Conservation (phyloP, 2,888 invertebrate species). For the Torymus texanus region DNA sequence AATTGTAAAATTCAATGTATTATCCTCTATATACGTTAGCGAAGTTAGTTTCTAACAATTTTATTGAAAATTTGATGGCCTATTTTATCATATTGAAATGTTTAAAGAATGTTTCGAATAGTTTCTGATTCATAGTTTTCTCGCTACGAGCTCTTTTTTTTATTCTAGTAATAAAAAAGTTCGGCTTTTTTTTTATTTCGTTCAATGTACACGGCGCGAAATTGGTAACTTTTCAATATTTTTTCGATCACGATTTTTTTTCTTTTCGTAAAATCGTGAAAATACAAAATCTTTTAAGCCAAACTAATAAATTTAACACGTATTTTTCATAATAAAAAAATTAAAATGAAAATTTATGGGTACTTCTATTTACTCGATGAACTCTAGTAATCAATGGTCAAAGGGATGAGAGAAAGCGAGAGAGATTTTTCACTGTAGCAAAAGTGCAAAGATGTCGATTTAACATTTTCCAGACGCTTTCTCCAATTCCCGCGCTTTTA, state of each 20-base stretch:
- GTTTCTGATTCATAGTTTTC: background rate
- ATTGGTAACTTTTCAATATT: too few species aligned
- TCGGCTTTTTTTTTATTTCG: too few species aligned
- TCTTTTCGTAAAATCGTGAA: too few species aligned
- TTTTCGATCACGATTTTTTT: too few species aligned
- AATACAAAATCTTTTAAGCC: too few species aligned
- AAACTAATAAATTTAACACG: too few species aligned
- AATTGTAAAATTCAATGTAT: conserved; percentile 47
- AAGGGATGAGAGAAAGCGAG: too few species aligned
- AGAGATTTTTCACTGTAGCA: background rate
- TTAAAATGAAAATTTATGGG: too few species aligned
- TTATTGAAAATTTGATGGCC: conserved; percentile 35
- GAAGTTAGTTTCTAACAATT: conserved; percentile 46
- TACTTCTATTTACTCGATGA: too few species aligned
- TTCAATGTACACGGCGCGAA: too few species aligned
- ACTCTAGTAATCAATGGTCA: too few species aligned
- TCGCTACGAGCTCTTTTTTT: background rate
- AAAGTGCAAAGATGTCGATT: conserved; percentile 3
- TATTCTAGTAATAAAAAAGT: background rate
- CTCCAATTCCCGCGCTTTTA: conserved; percentile 30
- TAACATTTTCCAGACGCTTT: conserved; percentile 29
- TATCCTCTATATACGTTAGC: conserved; percentile 19
- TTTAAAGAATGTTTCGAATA: conserved; percentile 11
- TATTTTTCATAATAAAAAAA: too few species aligned
- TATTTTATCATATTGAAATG: conserved; percentile 6